phyloP scores from a whole-genome alignment of 2,888 invertebrate species.

The Adineta ricciae region DNA sequence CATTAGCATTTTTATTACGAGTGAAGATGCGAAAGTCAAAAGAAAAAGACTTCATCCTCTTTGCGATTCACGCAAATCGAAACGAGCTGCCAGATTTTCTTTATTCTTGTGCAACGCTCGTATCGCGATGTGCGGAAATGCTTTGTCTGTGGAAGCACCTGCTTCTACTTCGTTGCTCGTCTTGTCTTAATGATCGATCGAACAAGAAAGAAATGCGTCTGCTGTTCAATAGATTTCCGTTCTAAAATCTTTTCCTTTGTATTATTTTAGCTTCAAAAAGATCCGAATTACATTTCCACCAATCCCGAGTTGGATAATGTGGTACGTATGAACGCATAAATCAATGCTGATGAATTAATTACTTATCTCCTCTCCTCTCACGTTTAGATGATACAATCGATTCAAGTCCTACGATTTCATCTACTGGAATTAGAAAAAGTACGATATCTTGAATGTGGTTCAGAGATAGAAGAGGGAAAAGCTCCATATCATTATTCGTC shows the following conservation, averaged over 20 bases:
- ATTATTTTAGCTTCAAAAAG: constrained; percentile 76
- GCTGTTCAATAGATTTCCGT: neutral
- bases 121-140: neutral
- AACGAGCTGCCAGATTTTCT: neutral
- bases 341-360: neutral
- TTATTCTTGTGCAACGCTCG: neutral
- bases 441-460: constrained; percentile 37
- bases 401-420: constrained; percentile 99
- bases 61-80: neutral
- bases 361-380: no score
- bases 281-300: constrained; percentile 98
- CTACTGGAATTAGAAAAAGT: constrained; percentile 99
- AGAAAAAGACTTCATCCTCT: neutral
- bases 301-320: constrained; percentile 99
- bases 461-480: neutral
- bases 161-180: neutral
- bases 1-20: constrained; percentile 4
- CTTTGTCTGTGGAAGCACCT: neutral
- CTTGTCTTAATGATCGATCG: neutral
- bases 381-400: constrained; percentile 97
- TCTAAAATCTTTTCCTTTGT: neutral
- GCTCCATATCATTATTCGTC: neutral
- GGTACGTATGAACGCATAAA: constrained; percentile 65
- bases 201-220: neutral
- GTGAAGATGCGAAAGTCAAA: neutral